phyloP scores from a whole-genome alignment of 2,797 vertebrate genomes.

The Limnodromus scolopaceus region DNA sequence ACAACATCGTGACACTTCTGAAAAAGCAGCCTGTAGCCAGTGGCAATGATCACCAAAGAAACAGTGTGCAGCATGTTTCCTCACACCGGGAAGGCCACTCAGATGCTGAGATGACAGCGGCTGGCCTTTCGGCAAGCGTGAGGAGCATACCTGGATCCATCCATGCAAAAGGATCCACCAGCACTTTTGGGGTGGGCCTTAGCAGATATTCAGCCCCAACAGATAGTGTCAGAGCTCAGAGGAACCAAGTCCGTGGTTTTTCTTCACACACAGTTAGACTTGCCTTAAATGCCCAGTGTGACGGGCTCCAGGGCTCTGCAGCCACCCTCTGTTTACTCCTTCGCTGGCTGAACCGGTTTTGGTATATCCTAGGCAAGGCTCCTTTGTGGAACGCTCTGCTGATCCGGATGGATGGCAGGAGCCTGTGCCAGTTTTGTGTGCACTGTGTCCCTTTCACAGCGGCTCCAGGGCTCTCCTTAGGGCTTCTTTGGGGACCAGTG shows the following conservation, averaged over 20 bases:
- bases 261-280: background rate
- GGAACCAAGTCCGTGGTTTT: background rate
- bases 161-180: background rate
- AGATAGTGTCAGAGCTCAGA: background rate
- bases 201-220: background rate
- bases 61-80: background rate
- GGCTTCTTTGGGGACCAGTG: background rate
- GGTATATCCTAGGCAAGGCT: background rate
- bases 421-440: background rate
- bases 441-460: fast-evolving
- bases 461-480: background rate
- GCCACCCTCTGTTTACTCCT: background rate
- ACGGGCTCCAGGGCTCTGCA: background rate
- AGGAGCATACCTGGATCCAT: background rate
- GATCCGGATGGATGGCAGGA: background rate
- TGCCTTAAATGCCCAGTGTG: background rate
- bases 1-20: background rate
- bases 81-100: background rate
- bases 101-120: background rate
- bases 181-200: background rate
- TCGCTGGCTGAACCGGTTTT: fast-evolving
- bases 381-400: fast-evolving
- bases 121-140: background rate
- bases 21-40: background rate
- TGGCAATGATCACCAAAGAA: background rate